Evolutionary conservation across 2,113 vertebrate species (phyloP).

Genomic region (Pseudorhombus dupliciocellatus): DNA sequence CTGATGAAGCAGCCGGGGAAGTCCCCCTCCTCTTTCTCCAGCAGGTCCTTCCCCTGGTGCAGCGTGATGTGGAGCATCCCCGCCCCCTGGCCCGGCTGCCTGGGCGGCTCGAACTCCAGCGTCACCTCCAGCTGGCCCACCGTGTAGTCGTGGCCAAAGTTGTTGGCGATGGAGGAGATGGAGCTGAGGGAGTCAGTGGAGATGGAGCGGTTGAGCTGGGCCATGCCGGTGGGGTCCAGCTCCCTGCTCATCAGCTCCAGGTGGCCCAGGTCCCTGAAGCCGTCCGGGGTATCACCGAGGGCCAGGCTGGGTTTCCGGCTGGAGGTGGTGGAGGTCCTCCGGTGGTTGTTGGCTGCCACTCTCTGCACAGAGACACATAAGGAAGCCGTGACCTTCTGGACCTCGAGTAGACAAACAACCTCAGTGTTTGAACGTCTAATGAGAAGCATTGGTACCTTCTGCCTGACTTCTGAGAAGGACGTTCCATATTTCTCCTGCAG

Average conservation of each 20-base stretch:
- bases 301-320: constrained; percentile 87
- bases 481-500: constrained; percentile 95
- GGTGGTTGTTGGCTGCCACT: constrained; percentile 76
- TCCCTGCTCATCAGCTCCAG: constrained; percentile 95
- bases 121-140: constrained; percentile 95
- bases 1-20: constrained; percentile 95
- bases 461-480: constrained; percentile 79
- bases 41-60: constrained; percentile 96
- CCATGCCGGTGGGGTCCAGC: constrained; percentile 80
- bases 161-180: constrained; percentile 95
- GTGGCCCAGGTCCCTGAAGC: constrained; percentile 90
- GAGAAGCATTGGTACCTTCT: constrained; percentile 84
- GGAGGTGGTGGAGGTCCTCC: constrained; percentile 65
- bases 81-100: constrained; percentile 57
- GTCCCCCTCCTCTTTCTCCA: constrained; percentile 92
- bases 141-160: constrained; percentile 93
- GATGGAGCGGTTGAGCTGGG: constrained; percentile 86
- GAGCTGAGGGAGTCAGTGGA: constrained; percentile 95
- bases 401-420: no score
- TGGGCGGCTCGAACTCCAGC: constrained; percentile 84
- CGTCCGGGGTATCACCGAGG: constrained; percentile 87
- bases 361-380: constrained; percentile 73
- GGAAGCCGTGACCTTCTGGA: no score
- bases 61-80: constrained; percentile 84
- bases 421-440: no score